Evolutionary conservation across 1,140 invertebrate genomes (phyloP), one percentile per base, ranked within the genome.

Genomic region (Lerema accius): DNA sequence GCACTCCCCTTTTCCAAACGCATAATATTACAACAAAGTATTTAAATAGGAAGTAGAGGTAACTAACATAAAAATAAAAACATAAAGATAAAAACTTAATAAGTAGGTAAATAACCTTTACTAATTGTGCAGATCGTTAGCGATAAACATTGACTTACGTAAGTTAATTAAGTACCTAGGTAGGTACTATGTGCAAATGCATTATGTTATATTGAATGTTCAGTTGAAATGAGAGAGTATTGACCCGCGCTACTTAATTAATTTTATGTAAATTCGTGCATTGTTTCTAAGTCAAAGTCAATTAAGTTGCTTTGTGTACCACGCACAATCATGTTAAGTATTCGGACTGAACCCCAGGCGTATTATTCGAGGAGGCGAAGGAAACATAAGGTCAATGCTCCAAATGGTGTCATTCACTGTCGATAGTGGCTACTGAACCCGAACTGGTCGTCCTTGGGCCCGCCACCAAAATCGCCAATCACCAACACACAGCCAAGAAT

Each of bases 361-460:
- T 82, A 79, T 75, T 76, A 76, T 78, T 84, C 71, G 63, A 67
- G 74, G 60, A 71, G 66, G 72, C 80, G 75, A 84, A 88, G 85
- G 84, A 88, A 90, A 75, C 69, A 70, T 65, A 77, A 82, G 86
- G 87, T 90, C 86, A 89, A 87, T 67, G 86, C 58, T 78, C 87
- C 72, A 80, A 84, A 82, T 89, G 80, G 80, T 90, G 86, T 87
- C 86, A 71, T 86, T 87, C 84, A 87, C 87, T 72, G 84, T 76
- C 73, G 74, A 83, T 83, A 79, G 79, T 82, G 82, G 80, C 80
- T 84, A 84, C 87, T 80, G 82, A 90, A 89, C 82, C 71, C 76
- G 70, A 69, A 72, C 80, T 63, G 71, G 84, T 65, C 72, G 87
- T 86, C 87, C 85, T 90, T 90, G 87, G 84, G 81, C 76, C 67